phyloP scores from a whole-genome alignment of 2,113 vertebrate species.

The Taurulus bubalis region DNA sequence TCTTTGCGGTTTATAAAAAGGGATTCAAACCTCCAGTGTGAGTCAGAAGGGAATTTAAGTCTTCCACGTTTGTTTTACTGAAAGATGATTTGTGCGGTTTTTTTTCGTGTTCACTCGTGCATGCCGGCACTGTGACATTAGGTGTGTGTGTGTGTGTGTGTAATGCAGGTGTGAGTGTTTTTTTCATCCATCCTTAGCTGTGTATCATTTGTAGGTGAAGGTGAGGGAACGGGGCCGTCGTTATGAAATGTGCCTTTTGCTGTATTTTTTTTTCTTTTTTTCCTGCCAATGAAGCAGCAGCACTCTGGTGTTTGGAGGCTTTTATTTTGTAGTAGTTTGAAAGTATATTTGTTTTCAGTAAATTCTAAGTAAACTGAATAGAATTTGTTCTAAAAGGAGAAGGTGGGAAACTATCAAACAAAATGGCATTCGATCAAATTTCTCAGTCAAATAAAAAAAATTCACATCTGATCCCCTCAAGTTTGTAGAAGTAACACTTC shows the following conservation, averaged over 20 bases:
- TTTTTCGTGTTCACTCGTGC: neutral
- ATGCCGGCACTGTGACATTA: constrained; percentile 13
- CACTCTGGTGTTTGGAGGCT: neutral
- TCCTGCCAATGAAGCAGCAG: constrained; percentile 33
- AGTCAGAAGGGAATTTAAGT: constrained; percentile 29
- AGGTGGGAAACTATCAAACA: no score
- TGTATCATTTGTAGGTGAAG: constrained; percentile 18
- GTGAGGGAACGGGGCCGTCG: constrained; percentile 38
- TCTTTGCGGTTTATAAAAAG: constrained; percentile 50
- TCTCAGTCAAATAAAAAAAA: no score
- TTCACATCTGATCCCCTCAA: no score
- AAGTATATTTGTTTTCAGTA: no score
- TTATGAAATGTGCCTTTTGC: constrained; percentile 65
- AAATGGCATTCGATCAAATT: no score
- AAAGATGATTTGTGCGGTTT: neutral
- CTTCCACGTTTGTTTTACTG: constrained; percentile 17
- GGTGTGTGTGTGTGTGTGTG: neutral
- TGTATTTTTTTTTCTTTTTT: constrained; percentile 46
- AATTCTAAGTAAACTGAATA: neutral
- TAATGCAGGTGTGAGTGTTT: neutral
- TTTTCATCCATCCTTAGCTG: neutral
- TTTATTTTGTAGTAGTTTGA: no score
- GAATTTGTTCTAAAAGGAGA: neutral
- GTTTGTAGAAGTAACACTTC: no score
- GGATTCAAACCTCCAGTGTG: constrained; percentile 36